Conservation (phyloP, 2,888 invertebrate species). For the Andrena chrysosceles region DNA sequence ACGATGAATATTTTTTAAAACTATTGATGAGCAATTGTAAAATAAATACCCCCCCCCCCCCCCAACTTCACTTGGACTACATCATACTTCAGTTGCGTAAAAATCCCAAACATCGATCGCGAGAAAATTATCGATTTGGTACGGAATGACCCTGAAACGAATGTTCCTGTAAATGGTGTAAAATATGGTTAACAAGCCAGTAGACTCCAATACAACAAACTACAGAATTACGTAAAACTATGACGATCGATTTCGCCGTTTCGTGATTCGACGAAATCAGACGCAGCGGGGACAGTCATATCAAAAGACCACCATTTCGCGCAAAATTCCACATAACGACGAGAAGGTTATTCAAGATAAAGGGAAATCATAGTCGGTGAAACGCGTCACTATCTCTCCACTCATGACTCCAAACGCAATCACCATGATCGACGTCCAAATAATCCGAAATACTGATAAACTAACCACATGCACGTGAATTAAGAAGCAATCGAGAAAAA, state of each 20-base stretch:
- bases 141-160: too few relatives aligned
- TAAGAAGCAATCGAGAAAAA: background rate
- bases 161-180: too few relatives aligned
- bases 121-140: too few relatives aligned
- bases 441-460: constrained; percentile 25
- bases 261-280: constrained; percentile 28
- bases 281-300: background rate
- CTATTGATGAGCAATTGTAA: too few relatives aligned
- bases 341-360: background rate
- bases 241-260: background rate
- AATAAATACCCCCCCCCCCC: too few relatives aligned
- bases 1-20: too few relatives aligned
- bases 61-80: too few relatives aligned
- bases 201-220: background rate
- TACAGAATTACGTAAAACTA: constrained; percentile 13
- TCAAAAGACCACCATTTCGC: background rate
- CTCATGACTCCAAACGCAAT: background rate
- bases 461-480: constrained; percentile 24
- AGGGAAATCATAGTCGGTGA: background rate
- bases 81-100: too few relatives aligned
- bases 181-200: too few relatives aligned
- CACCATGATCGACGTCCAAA: background rate
- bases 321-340: background rate
- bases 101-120: too few relatives aligned
- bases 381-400: background rate